Percentiles rank a stretch among this genome's conserved stretches.
phyloP scores from a whole-genome alignment of 2,888 invertebrate genomes.

The Saturnia pavonia region DNA sequence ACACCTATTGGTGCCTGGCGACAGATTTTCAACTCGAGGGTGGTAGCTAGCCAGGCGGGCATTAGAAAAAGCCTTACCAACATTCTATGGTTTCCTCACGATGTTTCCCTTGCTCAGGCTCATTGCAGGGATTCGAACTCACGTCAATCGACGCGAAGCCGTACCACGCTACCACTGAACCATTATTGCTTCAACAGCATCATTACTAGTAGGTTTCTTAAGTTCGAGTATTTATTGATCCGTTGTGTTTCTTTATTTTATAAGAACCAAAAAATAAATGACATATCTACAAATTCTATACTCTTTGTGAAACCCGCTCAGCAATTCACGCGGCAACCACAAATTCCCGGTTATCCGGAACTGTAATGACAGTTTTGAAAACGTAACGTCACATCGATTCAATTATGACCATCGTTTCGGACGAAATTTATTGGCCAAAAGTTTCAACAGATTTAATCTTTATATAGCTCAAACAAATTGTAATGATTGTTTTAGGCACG shows the following conservation, averaged over 20 bases:
- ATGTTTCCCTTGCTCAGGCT: too few relatives aligned
- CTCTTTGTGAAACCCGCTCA: background rate
- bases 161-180: too few relatives aligned
- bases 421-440: background rate
- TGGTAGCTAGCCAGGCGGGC: too few relatives aligned
- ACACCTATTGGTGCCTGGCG: too few relatives aligned
- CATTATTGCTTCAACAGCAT: too few relatives aligned
- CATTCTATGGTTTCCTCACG: too few relatives aligned
- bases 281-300: slow-evolving; percentile 9
- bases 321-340: slow-evolving; percentile 19
- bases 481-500: background rate
- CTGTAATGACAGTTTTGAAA: slow-evolving; percentile 21
- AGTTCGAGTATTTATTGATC: background rate
- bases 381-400: slow-evolving; percentile 15
- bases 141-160: too few relatives aligned
- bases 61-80: too few relatives aligned
- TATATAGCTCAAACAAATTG: background rate
- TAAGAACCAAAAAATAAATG: background rate
- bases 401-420: slow-evolving; percentile 5
- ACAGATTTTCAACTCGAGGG: too few relatives aligned
- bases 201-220: too few relatives aligned
- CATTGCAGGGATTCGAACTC: too few relatives aligned
- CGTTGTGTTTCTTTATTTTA: too few relatives aligned
- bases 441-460: background rate
- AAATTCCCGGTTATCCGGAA: slow-evolving; percentile 19